Conservation (phyloP, 1,140 invertebrate genomes). For the Drosophila ambigua region DNA sequence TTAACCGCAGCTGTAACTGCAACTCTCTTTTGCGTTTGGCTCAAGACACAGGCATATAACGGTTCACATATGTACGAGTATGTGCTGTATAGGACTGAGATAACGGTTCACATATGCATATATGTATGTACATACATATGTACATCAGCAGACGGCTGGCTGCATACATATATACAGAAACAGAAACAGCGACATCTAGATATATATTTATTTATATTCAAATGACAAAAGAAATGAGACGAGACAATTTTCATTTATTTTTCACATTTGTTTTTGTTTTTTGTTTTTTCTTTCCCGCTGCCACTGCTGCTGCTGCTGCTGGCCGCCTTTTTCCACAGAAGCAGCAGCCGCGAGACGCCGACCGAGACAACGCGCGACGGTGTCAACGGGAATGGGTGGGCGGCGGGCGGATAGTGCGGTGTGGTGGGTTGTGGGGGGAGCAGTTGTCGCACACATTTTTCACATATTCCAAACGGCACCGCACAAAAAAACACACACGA, state of each 20-base stretch:
- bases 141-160: background rate
- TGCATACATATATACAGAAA: conserved; percentile 43
- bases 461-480: conserved; percentile 55
- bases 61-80: background rate
- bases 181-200: conserved; percentile 55
- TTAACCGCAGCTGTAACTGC: too few relatives aligned
- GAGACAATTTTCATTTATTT: conserved; percentile 74
- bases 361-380: background rate
- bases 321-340: conserved; percentile 35
- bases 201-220: conserved; percentile 81
- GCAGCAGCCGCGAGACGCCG: conserved; percentile 9
- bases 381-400: background rate
- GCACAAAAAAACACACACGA: conserved; percentile 12
- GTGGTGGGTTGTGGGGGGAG: conserved; percentile 23
- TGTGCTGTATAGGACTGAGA: conserved; percentile 13
- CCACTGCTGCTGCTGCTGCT: conserved; percentile 28
- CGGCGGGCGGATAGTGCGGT: background rate
- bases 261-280: conserved; percentile 24
- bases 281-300: conserved; percentile 1
- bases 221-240: conserved; percentile 81
- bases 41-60: background rate
- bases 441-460: conserved; percentile 81
- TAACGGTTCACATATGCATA: conserved; percentile 18
- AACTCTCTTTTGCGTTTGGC: too few relatives aligned
- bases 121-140: conserved; percentile 4